Percentiles rank a stretch among this genome's conserved stretches.
phyloP scores from a whole-genome alignment of 2,113 vertebrate species.

The Callopanchax toddi region DNA sequence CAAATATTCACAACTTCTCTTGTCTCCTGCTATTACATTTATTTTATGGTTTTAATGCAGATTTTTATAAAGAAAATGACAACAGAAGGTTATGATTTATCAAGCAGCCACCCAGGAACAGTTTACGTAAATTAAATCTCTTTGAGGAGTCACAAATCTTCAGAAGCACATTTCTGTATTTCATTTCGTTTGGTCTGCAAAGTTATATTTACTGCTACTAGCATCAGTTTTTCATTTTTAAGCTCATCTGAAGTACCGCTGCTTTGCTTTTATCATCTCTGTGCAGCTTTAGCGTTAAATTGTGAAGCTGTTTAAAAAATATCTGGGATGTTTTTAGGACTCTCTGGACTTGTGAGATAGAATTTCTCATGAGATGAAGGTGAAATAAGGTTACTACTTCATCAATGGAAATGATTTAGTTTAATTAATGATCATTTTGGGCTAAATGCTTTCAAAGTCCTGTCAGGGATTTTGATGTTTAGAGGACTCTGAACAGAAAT shows the following conservation, averaged over 20 bases:
- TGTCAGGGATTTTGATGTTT: too few relatives aligned
- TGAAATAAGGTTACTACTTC: too few relatives aligned
- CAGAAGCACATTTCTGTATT: constrained; percentile 2
- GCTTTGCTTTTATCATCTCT: constrained; percentile 10
- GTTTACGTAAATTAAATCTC: constrained; percentile 16
- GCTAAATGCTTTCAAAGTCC: too few relatives aligned
- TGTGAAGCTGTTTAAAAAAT: neutral
- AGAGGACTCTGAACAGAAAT: neutral
- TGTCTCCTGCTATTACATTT: neutral
- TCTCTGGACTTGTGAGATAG: neutral
- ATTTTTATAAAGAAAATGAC: neutral
- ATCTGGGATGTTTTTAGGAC: neutral
- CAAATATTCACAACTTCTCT: constrained; percentile 15
- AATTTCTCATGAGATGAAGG: neutral
- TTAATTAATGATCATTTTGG: too few relatives aligned
- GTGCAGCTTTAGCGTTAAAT: neutral
- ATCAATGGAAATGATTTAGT: too few relatives aligned
- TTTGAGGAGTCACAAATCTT: constrained; percentile 2
- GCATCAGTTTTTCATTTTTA: neutral
- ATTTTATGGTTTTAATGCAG: neutral
- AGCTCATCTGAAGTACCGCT: neutral
- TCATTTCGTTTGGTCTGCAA: constrained; percentile 9
- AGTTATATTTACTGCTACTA: constrained; percentile 10
- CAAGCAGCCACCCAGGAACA: constrained; percentile 13
- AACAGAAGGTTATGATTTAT: constrained; percentile 2